Percentiles rank a stretch among this genome's conserved stretches.
Evolutionary conservation across 2,797 vertebrate species (phyloP).

Genomic region (Anguilla marmorata): DNA sequence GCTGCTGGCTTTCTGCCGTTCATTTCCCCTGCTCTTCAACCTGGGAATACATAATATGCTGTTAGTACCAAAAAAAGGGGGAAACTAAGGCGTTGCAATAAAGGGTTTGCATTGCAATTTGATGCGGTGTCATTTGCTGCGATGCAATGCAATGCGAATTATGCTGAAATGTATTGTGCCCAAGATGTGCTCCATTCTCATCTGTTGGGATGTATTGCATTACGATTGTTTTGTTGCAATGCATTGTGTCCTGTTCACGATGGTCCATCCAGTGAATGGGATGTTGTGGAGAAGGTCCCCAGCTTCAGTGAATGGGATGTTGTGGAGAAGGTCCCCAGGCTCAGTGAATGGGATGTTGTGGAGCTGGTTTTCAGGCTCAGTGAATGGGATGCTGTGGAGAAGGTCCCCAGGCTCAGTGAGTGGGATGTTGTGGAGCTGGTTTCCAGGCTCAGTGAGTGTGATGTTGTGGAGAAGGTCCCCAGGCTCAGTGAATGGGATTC

Average conservation of each 20-base stretch:
- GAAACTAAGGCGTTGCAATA: conserved; percentile 55
- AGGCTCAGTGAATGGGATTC: neutral
- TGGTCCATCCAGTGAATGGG: too few species aligned
- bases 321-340: too few species aligned
- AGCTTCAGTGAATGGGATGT: too few species aligned
- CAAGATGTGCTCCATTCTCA: neutral
- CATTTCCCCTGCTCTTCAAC: conserved; percentile 59
- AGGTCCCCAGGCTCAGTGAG: too few species aligned
- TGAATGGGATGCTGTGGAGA: neutral
- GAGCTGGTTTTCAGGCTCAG: neutral
- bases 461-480: neutral
- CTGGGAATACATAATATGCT: conserved; percentile 43
- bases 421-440: too few species aligned
- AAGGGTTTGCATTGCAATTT: neutral
- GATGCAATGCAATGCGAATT: neutral
- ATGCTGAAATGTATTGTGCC: neutral
- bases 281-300: too few species aligned
- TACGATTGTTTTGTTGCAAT: neutral
- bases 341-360: neutral
- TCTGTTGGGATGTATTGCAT: neutral
- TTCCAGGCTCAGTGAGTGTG: too few species aligned
- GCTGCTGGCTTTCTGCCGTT: conserved; percentile 56
- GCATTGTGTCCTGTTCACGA: neutral
- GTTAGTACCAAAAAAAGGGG: conserved; percentile 12
- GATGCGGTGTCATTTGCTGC: neutral